Evolutionary conservation across 2,113 vertebrate species (phyloP).

Genomic region (Micromys minutus): DNA sequence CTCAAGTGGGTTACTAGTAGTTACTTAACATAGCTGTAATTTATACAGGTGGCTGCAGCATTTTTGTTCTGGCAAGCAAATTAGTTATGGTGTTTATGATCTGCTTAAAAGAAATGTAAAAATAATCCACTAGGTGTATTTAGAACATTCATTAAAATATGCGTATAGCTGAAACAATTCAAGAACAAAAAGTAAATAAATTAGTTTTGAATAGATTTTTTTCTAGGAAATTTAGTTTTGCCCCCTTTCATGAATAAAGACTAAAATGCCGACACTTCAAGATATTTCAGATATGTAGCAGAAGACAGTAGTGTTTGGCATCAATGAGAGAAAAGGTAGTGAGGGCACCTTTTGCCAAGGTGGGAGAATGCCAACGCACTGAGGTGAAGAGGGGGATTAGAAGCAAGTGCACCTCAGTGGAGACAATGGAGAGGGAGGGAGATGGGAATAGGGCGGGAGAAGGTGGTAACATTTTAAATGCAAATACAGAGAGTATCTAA

Average conservation of each 20-base stretch:
- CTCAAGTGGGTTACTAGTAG: not conserved
- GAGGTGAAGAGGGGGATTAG: no score
- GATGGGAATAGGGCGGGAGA: no score
- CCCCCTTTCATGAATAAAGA: not conserved
- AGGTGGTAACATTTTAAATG: no score
- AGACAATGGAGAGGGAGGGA: no score
- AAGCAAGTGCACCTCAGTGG: no score
- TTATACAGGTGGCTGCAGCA: not conserved
- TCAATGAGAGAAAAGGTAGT: no score
- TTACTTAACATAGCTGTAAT: not conserved
- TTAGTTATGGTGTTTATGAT: not conserved
- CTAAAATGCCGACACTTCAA: not conserved
- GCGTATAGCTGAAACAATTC: not conserved
- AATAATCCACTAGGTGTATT: not conserved
- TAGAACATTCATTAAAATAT: not conserved
- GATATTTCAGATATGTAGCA: no score
- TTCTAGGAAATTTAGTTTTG: not conserved
- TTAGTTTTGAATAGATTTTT: not conserved
- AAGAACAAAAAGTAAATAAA: not conserved
- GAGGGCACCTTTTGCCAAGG: no score
- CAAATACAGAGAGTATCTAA: no score
- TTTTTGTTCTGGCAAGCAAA: not conserved
- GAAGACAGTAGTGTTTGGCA: no score
- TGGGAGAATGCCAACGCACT: no score
- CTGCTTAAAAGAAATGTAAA: conserved; percentile 13